Evolutionary conservation across 2,797 vertebrate genomes (phyloP).

Genomic region (Cynopterus sphinx): DNA sequence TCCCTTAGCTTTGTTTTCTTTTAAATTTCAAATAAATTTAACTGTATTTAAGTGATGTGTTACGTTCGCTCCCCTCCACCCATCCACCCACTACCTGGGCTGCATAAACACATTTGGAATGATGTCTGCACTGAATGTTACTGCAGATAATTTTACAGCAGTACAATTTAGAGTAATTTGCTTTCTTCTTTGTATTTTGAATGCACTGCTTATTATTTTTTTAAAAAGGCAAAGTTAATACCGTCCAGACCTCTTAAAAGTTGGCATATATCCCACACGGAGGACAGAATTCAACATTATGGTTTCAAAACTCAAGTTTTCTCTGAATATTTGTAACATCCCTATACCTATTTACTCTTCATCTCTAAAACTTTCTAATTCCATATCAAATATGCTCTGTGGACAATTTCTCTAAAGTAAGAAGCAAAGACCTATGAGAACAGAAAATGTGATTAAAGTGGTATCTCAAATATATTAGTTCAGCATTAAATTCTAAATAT

Average conservation of each 20-base stretch:
- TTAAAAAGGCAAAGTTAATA: no score
- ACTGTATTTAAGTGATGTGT: neutral
- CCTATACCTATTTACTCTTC: neutral
- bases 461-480: neutral
- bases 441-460: neutral
- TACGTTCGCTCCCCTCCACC: neutral
- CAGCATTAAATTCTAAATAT: neutral
- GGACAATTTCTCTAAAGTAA: neutral
- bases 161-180: neutral
- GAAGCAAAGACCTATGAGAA: neutral
- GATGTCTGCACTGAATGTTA: neutral
- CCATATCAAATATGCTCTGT: neutral
- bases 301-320: neutral
- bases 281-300: neutral
- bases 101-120: neutral
- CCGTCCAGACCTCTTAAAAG: neutral
- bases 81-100: neutral
- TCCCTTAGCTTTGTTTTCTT: neutral
- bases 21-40: neutral
- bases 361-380: neutral
- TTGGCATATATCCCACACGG: neutral
- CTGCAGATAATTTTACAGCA: neutral
- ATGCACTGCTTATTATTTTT: neutral
- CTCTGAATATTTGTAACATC: neutral
- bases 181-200: neutral